Conservation (phyloP, 1,140 invertebrate species). For the Babylonia areolata region DNA sequence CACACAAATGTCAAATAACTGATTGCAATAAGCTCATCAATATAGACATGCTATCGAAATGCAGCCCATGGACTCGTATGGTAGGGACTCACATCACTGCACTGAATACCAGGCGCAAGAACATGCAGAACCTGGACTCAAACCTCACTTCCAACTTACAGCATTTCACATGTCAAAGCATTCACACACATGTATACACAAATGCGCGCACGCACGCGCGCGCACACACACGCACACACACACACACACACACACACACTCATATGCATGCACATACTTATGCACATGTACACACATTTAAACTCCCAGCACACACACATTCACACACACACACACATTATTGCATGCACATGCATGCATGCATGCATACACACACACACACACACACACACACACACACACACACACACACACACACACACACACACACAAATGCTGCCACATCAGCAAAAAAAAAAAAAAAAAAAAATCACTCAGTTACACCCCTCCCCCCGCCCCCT, state of each 20-base stretch:
- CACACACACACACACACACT: neutral
- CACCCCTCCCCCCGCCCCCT: neutral
- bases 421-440: neutral
- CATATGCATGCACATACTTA: neutral
- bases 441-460: too few relatives aligned
- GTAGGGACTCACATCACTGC: too few relatives aligned
- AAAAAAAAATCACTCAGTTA: neutral
- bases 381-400: neutral
- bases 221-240: neutral
- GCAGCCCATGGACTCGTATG: too few relatives aligned
- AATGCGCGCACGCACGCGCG: neutral
- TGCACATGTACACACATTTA: constrained; percentile 8
- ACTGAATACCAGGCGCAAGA: too few relatives aligned
- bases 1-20: too few relatives aligned
- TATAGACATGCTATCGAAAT: too few relatives aligned
- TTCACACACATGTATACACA: neutral
- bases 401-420: neutral
- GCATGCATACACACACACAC: neutral
- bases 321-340: constrained; percentile 7
- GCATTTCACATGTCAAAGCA: too few relatives aligned
- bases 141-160: too few relatives aligned
- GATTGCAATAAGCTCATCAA: too few relatives aligned
- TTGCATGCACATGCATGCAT: neutral
- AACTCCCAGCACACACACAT: constrained; percentile 15
- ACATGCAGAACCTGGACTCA: too few relatives aligned